Evolutionary conservation across 2,888 invertebrate genomes (phyloP), one percentile per base, ranked within the genome.

Genomic region (Polymixis lichenea): DNA sequence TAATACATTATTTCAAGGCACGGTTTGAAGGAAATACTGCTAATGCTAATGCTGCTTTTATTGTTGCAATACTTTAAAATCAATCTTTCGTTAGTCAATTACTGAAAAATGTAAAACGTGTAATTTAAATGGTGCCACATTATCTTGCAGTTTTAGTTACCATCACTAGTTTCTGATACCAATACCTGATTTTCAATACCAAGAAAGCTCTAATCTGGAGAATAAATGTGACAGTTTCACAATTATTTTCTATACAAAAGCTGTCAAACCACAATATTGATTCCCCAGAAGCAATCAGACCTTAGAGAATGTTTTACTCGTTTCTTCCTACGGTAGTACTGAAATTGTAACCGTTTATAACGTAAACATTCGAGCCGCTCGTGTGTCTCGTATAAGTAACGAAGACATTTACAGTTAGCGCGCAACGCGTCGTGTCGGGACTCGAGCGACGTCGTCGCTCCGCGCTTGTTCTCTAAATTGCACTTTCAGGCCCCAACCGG

Each of bases 391-490:
- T 56, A 32, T 66, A 70, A 77, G 73, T 75, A 89, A 84, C 80
- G 85, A 88, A 86, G 83, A 87, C 84, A 86, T 87, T 87, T 83
- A 79, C 83, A 65, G 80, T 61, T 51, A 81, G 77, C 66, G 65
- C 61, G n/a, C 49, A 38, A 6, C 71, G 78, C 60, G 75, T 11
- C 46, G 78, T 28, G 75, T 25, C 56, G 75, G 49, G 55, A 3
- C 28, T 72, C 70, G 76, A 71, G 51, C 60, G 64, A 67, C 66
- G 72, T 49, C 80, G 83, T 49, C 75, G 61, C 76, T 74, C 46
- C 66, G 60, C 77, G 80, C 84, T 80, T 80, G 83, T 84, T 84
- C 87, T 77, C 85, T 80, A 87, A 83, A 86, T 87, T 86, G 87
- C 84, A 83, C 82, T 86, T 83, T 80, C 85, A 87, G 83, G 71